Percentiles rank a stretch among this genome's conserved stretches.
Conservation (phyloP, 2,113 vertebrate genomes). For the Gymnobelideus leadbeateri region DNA sequence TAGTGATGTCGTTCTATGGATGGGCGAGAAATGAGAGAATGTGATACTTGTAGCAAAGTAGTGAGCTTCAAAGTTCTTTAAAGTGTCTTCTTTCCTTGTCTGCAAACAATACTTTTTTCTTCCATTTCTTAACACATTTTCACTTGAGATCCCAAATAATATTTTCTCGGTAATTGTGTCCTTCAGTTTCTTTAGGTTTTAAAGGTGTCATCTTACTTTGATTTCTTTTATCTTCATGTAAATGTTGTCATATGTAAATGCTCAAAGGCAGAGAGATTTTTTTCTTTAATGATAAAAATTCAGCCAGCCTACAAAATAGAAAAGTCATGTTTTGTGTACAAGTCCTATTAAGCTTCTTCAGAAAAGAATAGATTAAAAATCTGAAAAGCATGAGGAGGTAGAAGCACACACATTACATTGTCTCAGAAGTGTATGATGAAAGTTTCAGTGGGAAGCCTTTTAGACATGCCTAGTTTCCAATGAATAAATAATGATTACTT, state of each 20-base stretch:
- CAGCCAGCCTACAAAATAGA: not conserved
- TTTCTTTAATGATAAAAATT: conserved; percentile 12
- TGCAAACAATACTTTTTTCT: not conserved
- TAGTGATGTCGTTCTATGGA: not conserved
- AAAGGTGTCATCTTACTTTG: not conserved
- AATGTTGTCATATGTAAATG: conserved; percentile 12
- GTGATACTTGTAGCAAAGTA: conserved; percentile 45
- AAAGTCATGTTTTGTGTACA: conserved; percentile 13
- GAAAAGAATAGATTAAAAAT: conserved; percentile 26
- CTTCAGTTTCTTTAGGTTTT: conserved; percentile 21
- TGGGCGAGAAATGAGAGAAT: conserved; percentile 32
- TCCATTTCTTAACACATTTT: conserved; percentile 42
- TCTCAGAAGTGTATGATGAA: conserved; percentile 21
- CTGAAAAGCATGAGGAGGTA: conserved; percentile 41
- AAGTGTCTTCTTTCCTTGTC: not conserved
- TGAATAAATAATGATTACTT: conserved; percentile 52
- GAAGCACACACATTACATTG: not conserved
- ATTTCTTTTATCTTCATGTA: conserved; percentile 36
- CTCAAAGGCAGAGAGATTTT: conserved; percentile 46
- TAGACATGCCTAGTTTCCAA: conserved; percentile 58
- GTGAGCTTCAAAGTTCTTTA: not conserved
- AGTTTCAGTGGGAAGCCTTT: conserved; percentile 48
- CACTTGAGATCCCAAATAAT: not conserved
- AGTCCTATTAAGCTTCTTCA: conserved; percentile 11
- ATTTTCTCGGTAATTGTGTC: conserved; percentile 41